These are phyloP conservation scores for Lordiphosa collinella DNA, from an alignment of 1,140 invertebrate genomes.

Conservation along the genomic window DNA sequence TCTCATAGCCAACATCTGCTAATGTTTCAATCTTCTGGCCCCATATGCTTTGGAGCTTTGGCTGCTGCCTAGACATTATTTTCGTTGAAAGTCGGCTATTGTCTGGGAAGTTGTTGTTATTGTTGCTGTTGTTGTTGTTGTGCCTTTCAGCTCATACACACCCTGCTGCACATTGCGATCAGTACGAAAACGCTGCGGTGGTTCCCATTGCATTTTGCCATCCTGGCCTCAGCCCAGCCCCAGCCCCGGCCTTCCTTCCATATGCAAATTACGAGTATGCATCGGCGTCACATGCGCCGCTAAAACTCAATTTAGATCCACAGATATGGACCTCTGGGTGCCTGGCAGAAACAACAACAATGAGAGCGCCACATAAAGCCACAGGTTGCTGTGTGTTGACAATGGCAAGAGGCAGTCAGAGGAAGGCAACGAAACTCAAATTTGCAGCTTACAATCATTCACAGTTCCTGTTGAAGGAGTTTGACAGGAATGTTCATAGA, in stretches of 20 bases:
- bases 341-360: constrained; percentile 28
- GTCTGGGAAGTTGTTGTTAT: constrained; percentile 24
- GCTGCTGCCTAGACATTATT: constrained; percentile 34
- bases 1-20: constrained; percentile 55
- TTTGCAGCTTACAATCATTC: constrained; percentile 28
- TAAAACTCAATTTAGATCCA: constrained; percentile 76
- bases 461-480: constrained; percentile 30
- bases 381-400: constrained; percentile 42
- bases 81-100: constrained; percentile 59
- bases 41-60: constrained; percentile 52
- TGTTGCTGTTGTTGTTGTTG: constrained; percentile 1
- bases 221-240: neutral
- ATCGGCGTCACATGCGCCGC: constrained; percentile 68
- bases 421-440: constrained; percentile 4
- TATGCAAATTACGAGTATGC: constrained; percentile 73
- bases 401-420: neutral
- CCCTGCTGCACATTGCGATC: constrained; percentile 38
- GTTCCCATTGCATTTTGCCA: constrained; percentile 39
- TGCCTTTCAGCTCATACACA: constrained; percentile 62
- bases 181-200: constrained; percentile 50
- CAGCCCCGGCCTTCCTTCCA: constrained; percentile 41
- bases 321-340: constrained; percentile 38
- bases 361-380: constrained; percentile 21
- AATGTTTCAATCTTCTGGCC: constrained; percentile 77
- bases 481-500: constrained; percentile 7